phyloP scores from a whole-genome alignment of 2,113 vertebrate species.

The Ailurus styani region DNA sequence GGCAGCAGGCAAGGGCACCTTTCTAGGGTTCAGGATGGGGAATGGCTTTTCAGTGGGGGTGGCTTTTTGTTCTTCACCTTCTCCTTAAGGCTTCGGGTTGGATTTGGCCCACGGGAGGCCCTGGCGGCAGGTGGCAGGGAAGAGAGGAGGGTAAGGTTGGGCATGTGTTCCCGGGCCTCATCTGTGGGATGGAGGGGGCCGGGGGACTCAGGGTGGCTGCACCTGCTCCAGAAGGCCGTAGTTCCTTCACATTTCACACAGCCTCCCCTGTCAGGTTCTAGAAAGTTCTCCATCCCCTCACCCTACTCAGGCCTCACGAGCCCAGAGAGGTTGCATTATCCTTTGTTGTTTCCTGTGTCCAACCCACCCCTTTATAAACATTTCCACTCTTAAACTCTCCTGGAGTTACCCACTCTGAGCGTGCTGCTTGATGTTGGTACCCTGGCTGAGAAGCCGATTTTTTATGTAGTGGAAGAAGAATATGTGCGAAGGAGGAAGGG shows the following conservation, averaged over 20 bases:
- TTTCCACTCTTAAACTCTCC: background rate
- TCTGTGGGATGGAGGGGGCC: background rate
- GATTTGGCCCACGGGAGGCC: background rate
- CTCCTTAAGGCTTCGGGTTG: rapidly evolving
- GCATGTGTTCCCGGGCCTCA: background rate
- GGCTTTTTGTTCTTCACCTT: rapidly evolving
- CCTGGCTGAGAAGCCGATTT: background rate
- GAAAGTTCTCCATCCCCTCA: background rate
- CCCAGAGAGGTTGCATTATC: background rate
- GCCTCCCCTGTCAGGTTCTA: background rate
- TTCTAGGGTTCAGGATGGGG: background rate
- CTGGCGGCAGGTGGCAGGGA: rapidly evolving
- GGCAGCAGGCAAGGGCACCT: rapidly evolving
- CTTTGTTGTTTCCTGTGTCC: background rate
- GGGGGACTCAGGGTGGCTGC: background rate
- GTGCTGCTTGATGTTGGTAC: background rate
- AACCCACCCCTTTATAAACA: background rate
- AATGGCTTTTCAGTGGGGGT: background rate
- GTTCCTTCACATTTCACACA: background rate
- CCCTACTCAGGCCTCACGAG: rapidly evolving
- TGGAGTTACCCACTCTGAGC: background rate
- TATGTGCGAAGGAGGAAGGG: background rate
- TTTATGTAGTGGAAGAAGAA: background rate
- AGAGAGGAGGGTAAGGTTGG: background rate
- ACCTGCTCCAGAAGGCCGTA: background rate